A percentile compares a stretch with the other conserved stretches of the same genome.
These are phyloP conservation scores for Amblyjoppa proteus DNA, from an alignment of 2,888 invertebrate genomes.

Conservation along the genomic window DNA sequence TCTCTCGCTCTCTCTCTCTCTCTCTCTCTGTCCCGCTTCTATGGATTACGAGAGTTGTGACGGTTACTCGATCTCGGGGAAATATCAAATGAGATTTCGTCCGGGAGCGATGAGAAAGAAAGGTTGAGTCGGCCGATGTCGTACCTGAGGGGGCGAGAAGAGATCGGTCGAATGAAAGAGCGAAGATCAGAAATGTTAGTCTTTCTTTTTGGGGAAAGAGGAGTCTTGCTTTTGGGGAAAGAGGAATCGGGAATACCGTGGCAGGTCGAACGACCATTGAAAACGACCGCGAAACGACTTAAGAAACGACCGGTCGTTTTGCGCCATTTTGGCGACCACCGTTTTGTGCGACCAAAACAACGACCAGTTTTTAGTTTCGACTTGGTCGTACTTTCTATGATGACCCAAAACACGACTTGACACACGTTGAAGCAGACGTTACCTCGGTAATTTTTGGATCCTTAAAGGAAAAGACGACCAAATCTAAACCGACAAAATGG, in stretches of 20 bases:
- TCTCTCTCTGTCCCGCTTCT: background rate
- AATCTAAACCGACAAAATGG: too few relatives aligned
- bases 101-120: background rate
- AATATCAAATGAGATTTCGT: background rate
- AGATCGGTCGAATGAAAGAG: background rate
- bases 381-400: too few relatives aligned
- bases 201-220: background rate
- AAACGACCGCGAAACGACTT: too few relatives aligned
- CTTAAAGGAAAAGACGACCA: too few relatives aligned
- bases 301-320: too few relatives aligned
- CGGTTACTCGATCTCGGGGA: slow-evolving; percentile 10
- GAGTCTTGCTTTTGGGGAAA: background rate
- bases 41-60: slow-evolving; percentile 1
- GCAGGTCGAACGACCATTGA: too few relatives aligned
- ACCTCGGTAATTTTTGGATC: too few relatives aligned
- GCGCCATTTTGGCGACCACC: too few relatives aligned
- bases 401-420: too few relatives aligned
- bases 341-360: too few relatives aligned
- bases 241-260: background rate
- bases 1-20: background rate
- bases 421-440: too few relatives aligned
- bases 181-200: background rate
- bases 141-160: background rate
- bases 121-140: background rate
- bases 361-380: too few relatives aligned